phyloP scores from a whole-genome alignment of 1,140 invertebrate genomes.

The Ips nitidus region DNA sequence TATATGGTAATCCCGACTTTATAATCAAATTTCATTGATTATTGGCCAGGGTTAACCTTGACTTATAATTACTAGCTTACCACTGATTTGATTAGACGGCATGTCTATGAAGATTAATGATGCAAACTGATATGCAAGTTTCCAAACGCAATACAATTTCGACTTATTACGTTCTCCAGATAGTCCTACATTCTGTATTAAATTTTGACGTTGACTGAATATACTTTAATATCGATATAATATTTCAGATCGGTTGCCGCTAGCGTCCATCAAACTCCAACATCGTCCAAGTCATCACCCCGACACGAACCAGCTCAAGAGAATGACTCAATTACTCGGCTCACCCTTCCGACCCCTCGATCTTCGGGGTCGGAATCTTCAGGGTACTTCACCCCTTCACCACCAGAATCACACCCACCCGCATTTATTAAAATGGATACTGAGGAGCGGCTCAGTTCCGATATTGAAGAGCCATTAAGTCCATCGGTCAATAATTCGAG shows the following conservation, averaged over 20 bases:
- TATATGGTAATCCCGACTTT: no score
- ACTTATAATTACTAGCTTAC: background rate
- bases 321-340: constrained; percentile 24
- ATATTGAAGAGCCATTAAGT: constrained; percentile 17
- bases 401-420: constrained; percentile 33
- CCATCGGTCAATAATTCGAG: constrained; percentile 24
- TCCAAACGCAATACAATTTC: no score
- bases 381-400: constrained; percentile 50
- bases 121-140: background rate
- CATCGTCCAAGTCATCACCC: constrained; percentile 18
- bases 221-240: no score
- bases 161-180: no score
- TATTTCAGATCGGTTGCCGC: constrained; percentile 19
- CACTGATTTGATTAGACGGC: constrained; percentile 7
- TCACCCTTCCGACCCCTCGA: constrained; percentile 21
- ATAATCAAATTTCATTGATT: constrained; percentile 9
- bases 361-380: constrained; percentile 51
- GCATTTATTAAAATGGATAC: constrained; percentile 41
- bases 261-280: constrained; percentile 17
- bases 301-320: constrained; percentile 24
- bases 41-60: constrained; percentile 6
- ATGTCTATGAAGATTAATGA: constrained; percentile 13
- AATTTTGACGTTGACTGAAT: no score
- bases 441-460: constrained; percentile 34
- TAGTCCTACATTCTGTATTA: no score